Percentiles rank a stretch among this genome's conserved stretches.
Conservation (phyloP, 2,113 vertebrate species). For the Alexandromys fortis region DNA sequence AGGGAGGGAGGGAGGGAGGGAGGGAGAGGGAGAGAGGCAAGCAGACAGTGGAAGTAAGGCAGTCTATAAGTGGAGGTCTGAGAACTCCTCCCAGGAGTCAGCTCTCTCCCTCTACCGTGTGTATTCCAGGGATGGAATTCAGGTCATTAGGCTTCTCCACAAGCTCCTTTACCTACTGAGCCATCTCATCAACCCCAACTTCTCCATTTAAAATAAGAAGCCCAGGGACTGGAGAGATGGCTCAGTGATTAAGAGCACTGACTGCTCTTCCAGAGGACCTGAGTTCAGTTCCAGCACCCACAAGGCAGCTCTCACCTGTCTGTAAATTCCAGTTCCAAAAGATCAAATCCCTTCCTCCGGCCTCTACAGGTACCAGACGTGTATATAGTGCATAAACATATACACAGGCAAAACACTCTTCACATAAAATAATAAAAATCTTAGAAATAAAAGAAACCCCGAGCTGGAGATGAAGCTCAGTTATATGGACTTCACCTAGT, state of each 20-base stretch:
- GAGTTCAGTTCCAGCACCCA: not conserved
- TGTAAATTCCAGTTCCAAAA: not conserved
- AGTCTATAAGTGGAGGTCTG: not conserved
- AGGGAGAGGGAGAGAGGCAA: too few relatives aligned
- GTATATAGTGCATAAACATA: not conserved
- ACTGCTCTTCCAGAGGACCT: not conserved
- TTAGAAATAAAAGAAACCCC: not conserved
- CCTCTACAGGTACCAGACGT: not conserved
- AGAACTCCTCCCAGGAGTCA: not conserved
- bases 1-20: fast-evolving
- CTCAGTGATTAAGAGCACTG: not conserved
- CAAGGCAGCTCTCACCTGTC: not conserved
- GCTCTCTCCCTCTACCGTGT: not conserved
- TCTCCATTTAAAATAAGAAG: not conserved
- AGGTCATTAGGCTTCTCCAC: not conserved
- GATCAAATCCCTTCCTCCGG: not conserved
- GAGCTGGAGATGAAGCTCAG: not conserved
- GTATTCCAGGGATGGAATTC: not conserved
- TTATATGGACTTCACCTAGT: not conserved
- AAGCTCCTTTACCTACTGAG: not conserved
- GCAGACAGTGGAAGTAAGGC: too few relatives aligned
- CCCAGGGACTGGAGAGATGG: not conserved
- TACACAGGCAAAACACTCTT: too few relatives aligned
- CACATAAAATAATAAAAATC: not conserved
- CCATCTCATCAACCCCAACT: not conserved